phyloP scores from a whole-genome alignment of 92 coral and sea anemone genomes.

The Montipora capitata region DNA sequence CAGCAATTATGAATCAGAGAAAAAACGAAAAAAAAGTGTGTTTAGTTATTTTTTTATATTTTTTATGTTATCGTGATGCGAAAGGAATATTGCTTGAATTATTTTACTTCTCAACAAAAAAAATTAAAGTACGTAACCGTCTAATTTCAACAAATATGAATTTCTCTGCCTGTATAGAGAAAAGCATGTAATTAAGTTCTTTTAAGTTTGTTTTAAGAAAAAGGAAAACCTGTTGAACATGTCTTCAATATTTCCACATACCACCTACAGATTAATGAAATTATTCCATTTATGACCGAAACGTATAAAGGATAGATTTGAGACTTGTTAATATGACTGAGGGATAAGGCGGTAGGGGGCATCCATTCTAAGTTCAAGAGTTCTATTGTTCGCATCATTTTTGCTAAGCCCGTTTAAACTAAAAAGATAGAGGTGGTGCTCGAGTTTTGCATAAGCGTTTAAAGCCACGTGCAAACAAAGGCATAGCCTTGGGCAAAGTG shows the following conservation, averaged over 20 bases:
- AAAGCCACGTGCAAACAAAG: slow-evolving; percentile 30
- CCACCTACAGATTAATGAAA: neutral
- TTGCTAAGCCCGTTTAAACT: neutral
- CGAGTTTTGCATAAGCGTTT: slow-evolving; percentile 15
- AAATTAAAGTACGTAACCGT: too few relatives aligned
- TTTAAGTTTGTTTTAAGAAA: too few relatives aligned
- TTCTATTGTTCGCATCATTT: slow-evolving; percentile 6
- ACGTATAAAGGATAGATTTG: neutral
- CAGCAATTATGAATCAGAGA: too few relatives aligned
- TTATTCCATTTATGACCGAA: neutral
- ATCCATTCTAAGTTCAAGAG: slow-evolving; percentile 4
- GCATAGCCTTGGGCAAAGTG: slow-evolving; percentile 33
- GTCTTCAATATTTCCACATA: neutral
- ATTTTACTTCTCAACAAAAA: too few relatives aligned
- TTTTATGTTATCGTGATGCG: too few relatives aligned
- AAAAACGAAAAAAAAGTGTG: too few relatives aligned
- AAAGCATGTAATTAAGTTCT: too few relatives aligned
- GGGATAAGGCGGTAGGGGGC: slow-evolving; percentile 19
- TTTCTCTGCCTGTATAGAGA: too few relatives aligned
- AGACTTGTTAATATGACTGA: neutral
- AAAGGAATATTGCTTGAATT: too few relatives aligned
- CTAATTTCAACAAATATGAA: too few relatives aligned
- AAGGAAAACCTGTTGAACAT: too few relatives aligned
- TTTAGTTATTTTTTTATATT: too few relatives aligned
- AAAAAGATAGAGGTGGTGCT: neutral